Conservation (phyloP, 2,113 vertebrate genomes). For the Lepus timidus region DNA sequence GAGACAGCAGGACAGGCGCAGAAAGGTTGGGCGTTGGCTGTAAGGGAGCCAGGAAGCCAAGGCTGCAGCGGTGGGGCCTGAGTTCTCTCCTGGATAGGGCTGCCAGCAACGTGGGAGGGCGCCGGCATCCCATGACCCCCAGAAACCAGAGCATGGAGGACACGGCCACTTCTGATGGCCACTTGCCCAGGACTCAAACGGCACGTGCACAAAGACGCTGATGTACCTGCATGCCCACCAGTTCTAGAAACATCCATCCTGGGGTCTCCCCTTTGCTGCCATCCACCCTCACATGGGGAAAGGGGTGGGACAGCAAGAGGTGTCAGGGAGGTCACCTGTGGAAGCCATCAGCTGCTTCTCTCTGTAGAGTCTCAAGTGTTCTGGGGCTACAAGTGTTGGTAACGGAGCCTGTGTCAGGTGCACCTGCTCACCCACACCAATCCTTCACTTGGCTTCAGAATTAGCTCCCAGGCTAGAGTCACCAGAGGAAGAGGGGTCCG, state of each 20-base stretch:
- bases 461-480: background rate
- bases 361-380: background rate
- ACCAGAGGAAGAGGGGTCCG: background rate
- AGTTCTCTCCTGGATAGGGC: background rate
- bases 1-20: background rate
- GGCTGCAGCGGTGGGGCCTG: background rate
- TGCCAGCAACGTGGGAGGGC: background rate
- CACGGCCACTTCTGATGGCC: background rate
- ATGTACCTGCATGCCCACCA: rapidly evolving
- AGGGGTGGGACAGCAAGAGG: rapidly evolving
- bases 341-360: background rate
- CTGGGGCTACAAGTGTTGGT: too few relatives aligned
- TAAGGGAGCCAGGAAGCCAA: background rate
- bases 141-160: background rate
- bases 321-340: background rate
- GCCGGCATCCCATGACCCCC: background rate
- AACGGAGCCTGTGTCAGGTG: rapidly evolving
- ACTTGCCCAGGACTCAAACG: background rate
- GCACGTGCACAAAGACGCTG: background rate
- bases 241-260: background rate
- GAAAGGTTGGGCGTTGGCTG: background rate
- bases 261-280: background rate
- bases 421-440: rapidly evolving
- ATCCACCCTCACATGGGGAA: rapidly evolving
- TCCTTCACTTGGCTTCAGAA: background rate